A percentile compares a stretch with the other conserved stretches of the same genome.
phyloP scores from a whole-genome alignment of 2,888 invertebrate genomes.

The Callosobruchus maculatus region DNA sequence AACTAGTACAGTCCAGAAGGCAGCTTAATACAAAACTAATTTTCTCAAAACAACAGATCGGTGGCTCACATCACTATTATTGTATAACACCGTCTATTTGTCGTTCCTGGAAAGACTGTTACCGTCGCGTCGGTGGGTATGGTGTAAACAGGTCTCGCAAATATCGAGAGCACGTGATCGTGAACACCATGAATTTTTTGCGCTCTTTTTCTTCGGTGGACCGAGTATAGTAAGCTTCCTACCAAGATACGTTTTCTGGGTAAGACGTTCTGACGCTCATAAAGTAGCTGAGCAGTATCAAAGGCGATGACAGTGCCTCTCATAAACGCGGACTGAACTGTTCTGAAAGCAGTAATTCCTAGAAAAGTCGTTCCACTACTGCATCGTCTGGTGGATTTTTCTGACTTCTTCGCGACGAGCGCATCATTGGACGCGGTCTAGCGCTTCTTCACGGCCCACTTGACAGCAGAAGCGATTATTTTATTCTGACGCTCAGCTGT shows the following conservation, averaged over 20 bases:
- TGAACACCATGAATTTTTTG: too few species aligned
- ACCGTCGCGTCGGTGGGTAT: too few species aligned
- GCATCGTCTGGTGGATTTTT: not conserved
- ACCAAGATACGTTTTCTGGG: not conserved
- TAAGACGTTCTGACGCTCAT: not conserved
- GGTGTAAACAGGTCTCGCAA: too few species aligned
- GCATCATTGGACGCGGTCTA: slow-evolving; percentile 28
- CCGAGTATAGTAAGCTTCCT: not conserved
- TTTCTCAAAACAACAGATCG: too few species aligned
- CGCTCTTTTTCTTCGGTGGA: too few species aligned
- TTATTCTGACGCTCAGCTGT: slow-evolving; percentile 29
- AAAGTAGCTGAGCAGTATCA: not conserved
- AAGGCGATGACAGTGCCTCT: not conserved
- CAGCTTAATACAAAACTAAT: too few species aligned
- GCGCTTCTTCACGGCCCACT: slow-evolving; percentile 32
- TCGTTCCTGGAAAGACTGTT: too few species aligned
- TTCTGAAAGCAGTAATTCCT: not conserved
- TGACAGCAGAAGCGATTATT: slow-evolving; percentile 33
- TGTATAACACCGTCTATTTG: too few species aligned
- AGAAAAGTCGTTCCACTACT: not conserved
- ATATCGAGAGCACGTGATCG: too few species aligned
- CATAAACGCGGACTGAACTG: not conserved
- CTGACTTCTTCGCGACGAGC: slow-evolving; percentile 15
- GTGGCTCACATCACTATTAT: too few species aligned
- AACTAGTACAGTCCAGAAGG: too few species aligned